Evolutionary conservation across 2,797 vertebrate genomes (phyloP), one percentile per base, ranked within the genome.

Genomic region (Scolopax bukidnonensis): DNA sequence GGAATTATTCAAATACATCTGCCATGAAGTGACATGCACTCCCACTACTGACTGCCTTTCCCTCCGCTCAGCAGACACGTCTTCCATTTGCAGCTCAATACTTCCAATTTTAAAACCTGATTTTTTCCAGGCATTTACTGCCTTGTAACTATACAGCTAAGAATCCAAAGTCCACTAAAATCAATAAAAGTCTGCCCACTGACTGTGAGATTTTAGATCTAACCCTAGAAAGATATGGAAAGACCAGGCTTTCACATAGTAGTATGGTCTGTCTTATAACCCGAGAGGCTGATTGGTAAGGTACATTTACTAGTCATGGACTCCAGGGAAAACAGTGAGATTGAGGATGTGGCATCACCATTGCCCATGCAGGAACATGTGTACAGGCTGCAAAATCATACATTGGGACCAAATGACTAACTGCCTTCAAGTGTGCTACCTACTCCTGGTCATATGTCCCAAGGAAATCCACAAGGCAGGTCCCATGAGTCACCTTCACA

Each of bases 401-500:
- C 21, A 23, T 1, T 32, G 33, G 57, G 45, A 70, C 21, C 11
- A n/a, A 80, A 12, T 0, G 2, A 69, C 23, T 5, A 8, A 19
- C 12, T 50, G 53, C 32, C 61, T 71, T 19, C 15, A 36, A 23
- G 38, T 7, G 11, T 51, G 41, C 48, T 53, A 30, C 27, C 65
- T 21, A 5, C 5, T 10, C 59, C 59, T 65, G 76, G 41, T 79
- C 41, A 1, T 8, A 14, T 16, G 7, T 76, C 64, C 47, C 20
- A n/a, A 0, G 63, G 24, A 65, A 70, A 56, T 24, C 77, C 56
- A 6, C 2, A 3, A 0, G 1, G 30, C 47, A 73, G 9, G 4
- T 81, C 57, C 65, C 25, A 17, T 2, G 23, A 43, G 13, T 10
- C 50, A 59, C 25, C 40, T 50, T 38, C 80, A 12, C 30, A 6